These are phyloP conservation scores for Syngnathus rostellatus DNA, from an alignment of 2,797 vertebrate genomes.

Conservation along the genomic window DNA sequence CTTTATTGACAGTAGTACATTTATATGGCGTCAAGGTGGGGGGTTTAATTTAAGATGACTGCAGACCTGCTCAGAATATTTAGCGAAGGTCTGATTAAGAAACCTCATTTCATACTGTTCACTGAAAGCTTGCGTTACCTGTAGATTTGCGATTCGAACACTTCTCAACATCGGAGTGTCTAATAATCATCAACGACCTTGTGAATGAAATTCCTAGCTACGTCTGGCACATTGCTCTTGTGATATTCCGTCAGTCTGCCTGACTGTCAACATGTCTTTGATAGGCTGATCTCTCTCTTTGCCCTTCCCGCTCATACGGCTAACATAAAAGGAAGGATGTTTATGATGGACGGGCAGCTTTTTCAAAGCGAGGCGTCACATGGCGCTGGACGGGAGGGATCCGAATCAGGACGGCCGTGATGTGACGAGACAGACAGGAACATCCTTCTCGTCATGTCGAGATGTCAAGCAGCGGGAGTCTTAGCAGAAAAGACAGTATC, in stretches of 20 bases:
- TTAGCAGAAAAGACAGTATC: conserved; percentile 63
- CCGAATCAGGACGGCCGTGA: conserved; percentile 61
- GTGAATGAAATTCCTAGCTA: conserved; percentile 56
- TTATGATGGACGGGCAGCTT: conserved; percentile 68
- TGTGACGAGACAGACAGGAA: conserved; percentile 72
- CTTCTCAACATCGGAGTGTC: conserved; percentile 33
- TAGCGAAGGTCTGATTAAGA: conserved; percentile 54
- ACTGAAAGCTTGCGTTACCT: not conserved
- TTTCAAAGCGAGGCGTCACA: conserved; percentile 66
- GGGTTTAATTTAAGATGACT: conserved; percentile 64
- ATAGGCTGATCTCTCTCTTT: conserved; percentile 58
- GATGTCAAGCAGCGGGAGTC: conserved; percentile 60
- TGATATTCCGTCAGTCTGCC: conserved; percentile 63
- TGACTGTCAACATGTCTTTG: conserved; percentile 62
- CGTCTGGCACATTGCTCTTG: conserved; percentile 54
- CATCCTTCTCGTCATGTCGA: conserved; percentile 65
- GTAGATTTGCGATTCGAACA: not conserved
- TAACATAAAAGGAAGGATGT: conserved; percentile 66
- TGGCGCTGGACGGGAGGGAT: conserved; percentile 63
- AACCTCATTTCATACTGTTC: conserved; percentile 10
- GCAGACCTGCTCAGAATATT: conserved; percentile 50
- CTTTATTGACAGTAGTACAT: conserved; percentile 72
- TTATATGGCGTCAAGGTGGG: conserved; percentile 70
- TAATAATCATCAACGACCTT: conserved; percentile 59
- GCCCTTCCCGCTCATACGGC: conserved; percentile 53